Percentiles rank a stretch among this genome's conserved stretches.
phyloP scores from a whole-genome alignment of 30 jellyfish, hydroid and myxozoan species.

The Pseudorhiza aurosa region DNA sequence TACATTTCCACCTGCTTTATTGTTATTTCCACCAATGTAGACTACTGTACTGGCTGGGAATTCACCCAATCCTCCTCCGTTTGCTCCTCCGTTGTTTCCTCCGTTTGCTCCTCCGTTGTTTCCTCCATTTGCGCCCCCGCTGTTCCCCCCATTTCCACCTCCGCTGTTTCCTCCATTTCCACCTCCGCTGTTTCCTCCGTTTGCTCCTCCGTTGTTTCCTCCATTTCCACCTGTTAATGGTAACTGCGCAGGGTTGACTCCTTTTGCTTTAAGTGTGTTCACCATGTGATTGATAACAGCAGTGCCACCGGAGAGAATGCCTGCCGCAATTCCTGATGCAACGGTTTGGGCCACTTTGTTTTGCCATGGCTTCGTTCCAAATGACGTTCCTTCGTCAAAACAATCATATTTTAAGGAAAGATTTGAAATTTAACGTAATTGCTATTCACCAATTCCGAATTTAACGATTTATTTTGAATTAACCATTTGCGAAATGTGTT shows the following conservation, averaged over 20 bases:
- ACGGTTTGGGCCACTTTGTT: constrained; percentile 88
- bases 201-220: constrained; percentile 7
- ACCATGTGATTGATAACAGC: constrained; percentile 73
- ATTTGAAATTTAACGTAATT: too few species aligned
- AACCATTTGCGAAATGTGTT: too few species aligned
- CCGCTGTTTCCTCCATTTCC: constrained; percentile 9
- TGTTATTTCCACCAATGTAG: background rate
- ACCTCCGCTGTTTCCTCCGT: background rate
- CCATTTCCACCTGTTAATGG: constrained; percentile 16
- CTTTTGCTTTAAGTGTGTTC: constrained; percentile 58
- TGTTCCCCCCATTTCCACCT: constrained; percentile 27
- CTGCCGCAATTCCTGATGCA: constrained; percentile 98
- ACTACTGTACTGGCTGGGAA: background rate
- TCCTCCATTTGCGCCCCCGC: constrained; percentile 36
- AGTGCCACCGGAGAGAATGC: constrained; percentile 91
- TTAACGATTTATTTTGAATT: too few species aligned
- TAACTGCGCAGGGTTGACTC: constrained; percentile 26
- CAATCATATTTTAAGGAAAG: too few species aligned
- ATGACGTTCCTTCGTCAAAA: constrained; percentile 38
- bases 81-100: constrained; percentile 14
- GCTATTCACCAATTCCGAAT: too few species aligned
- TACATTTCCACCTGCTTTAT: constrained; percentile 23
- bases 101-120: constrained; percentile 19
- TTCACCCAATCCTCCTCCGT: constrained; percentile 36
- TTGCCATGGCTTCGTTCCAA: constrained; percentile 55